Evolutionary conservation across 2,888 invertebrate genomes (phyloP).

Genomic region (Ectobius pallidus): DNA sequence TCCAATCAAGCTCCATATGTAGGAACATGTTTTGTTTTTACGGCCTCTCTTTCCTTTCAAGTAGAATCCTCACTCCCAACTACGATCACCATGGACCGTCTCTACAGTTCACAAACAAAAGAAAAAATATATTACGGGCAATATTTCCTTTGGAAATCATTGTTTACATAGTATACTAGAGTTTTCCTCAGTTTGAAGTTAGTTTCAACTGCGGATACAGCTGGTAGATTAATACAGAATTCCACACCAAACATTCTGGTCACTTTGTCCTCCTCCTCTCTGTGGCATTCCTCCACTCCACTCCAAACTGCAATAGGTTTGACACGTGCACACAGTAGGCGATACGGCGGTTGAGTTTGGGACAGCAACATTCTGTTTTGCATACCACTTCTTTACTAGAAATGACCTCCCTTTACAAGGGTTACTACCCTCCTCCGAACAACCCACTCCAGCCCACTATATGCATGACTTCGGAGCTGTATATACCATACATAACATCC

Average conservation of each 20-base stretch:
- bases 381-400: slow-evolving; percentile 5
- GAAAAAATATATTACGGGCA: not conserved
- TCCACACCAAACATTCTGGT: not conserved
- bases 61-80: no score
- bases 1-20: no score
- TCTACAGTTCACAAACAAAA: no score
- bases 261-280: not conserved
- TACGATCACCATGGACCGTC: no score
- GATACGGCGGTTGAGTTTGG: not conserved
- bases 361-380: not conserved
- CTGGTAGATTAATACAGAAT: slow-evolving; percentile 24
- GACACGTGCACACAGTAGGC: slow-evolving; percentile 5
- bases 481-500: not conserved
- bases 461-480: not conserved
- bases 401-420: slow-evolving; percentile 11
- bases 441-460: not conserved
- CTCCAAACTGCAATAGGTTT: not conserved
- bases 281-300: not conserved
- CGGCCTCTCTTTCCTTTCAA: no score
- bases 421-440: not conserved
- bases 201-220: slow-evolving; percentile 16
- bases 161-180: not conserved
- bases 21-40: no score
- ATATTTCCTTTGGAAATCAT: not conserved
- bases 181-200: not conserved